Conservation (phyloP, 2,888 invertebrate species). For the Drosophila putrida region DNA sequence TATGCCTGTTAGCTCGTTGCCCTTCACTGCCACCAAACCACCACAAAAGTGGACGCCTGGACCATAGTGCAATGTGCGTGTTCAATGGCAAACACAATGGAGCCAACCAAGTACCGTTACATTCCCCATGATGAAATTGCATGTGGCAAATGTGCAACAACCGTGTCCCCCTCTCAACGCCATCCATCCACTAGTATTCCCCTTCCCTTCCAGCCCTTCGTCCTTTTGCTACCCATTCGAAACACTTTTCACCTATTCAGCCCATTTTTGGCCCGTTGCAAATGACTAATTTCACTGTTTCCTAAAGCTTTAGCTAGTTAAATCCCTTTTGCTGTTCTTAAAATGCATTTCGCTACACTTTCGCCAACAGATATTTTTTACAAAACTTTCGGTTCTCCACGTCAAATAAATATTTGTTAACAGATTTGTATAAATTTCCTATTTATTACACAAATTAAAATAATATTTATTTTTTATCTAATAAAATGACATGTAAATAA, state of each 20-base stretch:
- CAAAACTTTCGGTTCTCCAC: too few species aligned
- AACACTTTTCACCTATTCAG: conserved; percentile 14
- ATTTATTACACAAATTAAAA: too few species aligned
- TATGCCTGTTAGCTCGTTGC: too few species aligned
- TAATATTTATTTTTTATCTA: too few species aligned
- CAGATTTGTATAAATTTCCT: too few species aligned
- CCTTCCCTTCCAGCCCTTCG: background rate
- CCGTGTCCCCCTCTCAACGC: conserved; percentile 27
- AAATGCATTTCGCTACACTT: conserved; percentile 49
- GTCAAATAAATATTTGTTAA: too few species aligned
- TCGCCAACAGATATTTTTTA: background rate
- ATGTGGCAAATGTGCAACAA: conserved; percentile 74
- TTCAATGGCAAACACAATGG: conserved; percentile 70
- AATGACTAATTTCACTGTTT: conserved; percentile 63
- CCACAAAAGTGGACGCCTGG: too few species aligned
- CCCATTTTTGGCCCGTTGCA: conserved; percentile 34
- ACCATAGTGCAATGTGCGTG: conserved; percentile 54
- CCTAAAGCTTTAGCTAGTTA: conserved; percentile 19
- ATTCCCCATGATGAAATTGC: conserved; percentile 51
- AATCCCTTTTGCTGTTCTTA: conserved; percentile 19
- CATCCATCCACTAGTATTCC: background rate
- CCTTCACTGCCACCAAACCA: too few species aligned
- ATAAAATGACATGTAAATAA: too few species aligned
- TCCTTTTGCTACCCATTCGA: background rate
- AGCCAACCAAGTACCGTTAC: conserved; percentile 39